Conservation (phyloP, 92 coral and sea anemone species). For the Phymanthus crucifer region DNA sequence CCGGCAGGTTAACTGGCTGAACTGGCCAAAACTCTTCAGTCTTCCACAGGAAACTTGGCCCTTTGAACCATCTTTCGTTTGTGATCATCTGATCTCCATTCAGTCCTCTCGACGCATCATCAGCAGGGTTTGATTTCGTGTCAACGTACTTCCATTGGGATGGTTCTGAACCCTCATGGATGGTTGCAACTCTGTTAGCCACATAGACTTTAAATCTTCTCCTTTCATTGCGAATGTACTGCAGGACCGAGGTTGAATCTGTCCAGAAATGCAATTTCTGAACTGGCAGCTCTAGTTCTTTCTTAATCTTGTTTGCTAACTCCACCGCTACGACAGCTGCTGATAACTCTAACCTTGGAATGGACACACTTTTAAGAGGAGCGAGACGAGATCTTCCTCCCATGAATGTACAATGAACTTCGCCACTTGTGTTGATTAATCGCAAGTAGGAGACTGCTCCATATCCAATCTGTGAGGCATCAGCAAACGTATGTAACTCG, state of each 20-base stretch:
- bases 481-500: not conserved
- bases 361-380: not conserved
- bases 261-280: not conserved
- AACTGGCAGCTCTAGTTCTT: not conserved
- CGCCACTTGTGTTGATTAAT: not conserved
- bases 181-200: not conserved
- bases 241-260: not conserved
- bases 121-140: not conserved
- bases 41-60: slow-evolving; percentile 28
- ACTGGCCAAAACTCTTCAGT: slow-evolving; percentile 26
- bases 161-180: not conserved
- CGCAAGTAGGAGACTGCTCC: not conserved
- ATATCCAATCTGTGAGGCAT: not conserved
- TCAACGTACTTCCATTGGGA: not conserved
- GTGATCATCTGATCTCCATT: not conserved
- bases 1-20: not conserved
- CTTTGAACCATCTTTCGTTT: slow-evolving; percentile 23
- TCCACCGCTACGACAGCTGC: not conserved
- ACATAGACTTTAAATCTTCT: not conserved
- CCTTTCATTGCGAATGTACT: not conserved
- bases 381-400: not conserved
- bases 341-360: not conserved
- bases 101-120: not conserved
- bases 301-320: not conserved
- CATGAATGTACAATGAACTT: not conserved